phyloP scores from a whole-genome alignment of 2,113 vertebrate species.

The Tinamus guttatus region DNA sequence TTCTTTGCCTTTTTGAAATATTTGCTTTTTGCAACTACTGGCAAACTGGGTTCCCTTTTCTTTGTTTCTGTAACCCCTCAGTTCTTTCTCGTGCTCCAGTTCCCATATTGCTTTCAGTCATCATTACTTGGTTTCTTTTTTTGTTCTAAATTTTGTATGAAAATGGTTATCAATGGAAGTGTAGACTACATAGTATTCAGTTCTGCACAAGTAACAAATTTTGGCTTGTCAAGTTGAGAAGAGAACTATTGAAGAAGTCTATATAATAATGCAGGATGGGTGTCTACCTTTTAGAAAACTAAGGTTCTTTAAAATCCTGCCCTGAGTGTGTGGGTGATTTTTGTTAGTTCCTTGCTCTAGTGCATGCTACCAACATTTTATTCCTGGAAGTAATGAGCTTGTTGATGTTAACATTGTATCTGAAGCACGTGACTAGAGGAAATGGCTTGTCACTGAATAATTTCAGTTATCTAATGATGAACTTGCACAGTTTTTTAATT shows the following conservation, averaged over 20 bases:
- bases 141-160: neutral
- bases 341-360: neutral
- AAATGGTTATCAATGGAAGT: neutral
- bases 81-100: neutral
- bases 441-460: neutral
- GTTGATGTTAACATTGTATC: neutral
- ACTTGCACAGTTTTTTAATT: neutral
- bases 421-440: neutral
- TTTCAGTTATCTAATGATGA: neutral
- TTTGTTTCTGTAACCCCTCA: neutral
- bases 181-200: rapidly evolving
- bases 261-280: neutral
- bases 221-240: neutral
- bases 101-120: neutral
- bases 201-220: neutral
- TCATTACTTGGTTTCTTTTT: neutral
- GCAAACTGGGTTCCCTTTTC: neutral
- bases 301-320: neutral
- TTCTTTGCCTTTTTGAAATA: neutral
- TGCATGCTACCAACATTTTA: neutral
- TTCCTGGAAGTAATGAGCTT: neutral
- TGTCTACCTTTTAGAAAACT: neutral
- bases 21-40: neutral
- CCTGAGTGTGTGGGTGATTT: neutral
- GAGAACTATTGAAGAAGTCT: neutral